Conservation (phyloP, 2,113 vertebrate species). For the Piaya cayana region DNA sequence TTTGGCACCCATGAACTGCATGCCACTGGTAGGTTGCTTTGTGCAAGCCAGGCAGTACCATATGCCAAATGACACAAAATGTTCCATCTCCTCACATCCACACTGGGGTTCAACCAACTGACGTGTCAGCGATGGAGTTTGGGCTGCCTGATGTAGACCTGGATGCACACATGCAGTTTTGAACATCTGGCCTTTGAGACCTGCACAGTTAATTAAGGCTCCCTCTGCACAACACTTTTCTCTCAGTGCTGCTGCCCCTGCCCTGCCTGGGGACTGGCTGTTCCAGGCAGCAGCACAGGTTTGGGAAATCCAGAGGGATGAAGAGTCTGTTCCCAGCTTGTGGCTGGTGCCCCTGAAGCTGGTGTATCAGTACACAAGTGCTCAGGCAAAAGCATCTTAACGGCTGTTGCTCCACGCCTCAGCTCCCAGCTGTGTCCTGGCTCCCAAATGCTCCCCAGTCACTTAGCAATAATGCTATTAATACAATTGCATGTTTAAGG, state of each 20-base stretch:
- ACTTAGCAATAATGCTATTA: neutral
- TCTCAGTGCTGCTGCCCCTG: neutral
- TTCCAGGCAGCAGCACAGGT: neutral
- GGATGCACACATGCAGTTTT: rapidly evolving
- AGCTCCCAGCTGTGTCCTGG: neutral
- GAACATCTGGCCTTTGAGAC: neutral
- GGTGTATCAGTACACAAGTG: rapidly evolving
- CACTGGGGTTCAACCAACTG: neutral
- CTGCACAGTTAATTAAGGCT: neutral
- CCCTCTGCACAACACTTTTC: neutral
- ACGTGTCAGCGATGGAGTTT: rapidly evolving
- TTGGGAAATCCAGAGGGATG: neutral
- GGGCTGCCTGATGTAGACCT: neutral
- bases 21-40: neutral
- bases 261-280: neutral
- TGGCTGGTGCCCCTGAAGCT: neutral
- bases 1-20: neutral
- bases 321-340: neutral
- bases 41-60: neutral
- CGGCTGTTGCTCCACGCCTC: neutral
- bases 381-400: neutral
- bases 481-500: neutral
- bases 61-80: neutral
- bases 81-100: neutral
- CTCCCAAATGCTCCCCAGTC: neutral